Evolutionary conservation across 2,888 invertebrate genomes (phyloP).

Genomic region (Epinotia bilunana): DNA sequence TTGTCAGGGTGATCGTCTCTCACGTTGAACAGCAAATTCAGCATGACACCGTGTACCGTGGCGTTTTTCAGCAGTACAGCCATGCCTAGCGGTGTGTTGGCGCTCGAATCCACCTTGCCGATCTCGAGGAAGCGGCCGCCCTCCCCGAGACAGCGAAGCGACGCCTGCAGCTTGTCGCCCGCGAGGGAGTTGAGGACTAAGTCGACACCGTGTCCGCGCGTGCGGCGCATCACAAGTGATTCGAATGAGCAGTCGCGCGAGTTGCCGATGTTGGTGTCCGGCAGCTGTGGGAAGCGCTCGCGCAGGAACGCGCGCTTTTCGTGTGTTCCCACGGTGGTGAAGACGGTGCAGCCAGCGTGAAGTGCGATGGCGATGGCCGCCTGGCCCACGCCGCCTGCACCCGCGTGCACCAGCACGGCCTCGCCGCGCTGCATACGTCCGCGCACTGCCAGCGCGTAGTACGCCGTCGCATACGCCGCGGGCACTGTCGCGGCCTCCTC

Average conservation of each 20-base stretch:
- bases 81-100: slow-evolving; percentile 96
- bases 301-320: slow-evolving; percentile 95
- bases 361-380: slow-evolving; percentile 95
- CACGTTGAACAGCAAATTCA: slow-evolving; percentile 92
- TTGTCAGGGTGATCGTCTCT: slow-evolving; percentile 83
- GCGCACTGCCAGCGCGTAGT: no score
- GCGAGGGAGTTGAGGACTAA: slow-evolving; percentile 54
- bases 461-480: slow-evolving; percentile 86
- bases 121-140: slow-evolving; percentile 87
- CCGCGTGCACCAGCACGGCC: slow-evolving; percentile 91
- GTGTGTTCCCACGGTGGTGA: slow-evolving; percentile 94
- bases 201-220: no score
- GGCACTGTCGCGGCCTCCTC: slow-evolving; percentile 94
- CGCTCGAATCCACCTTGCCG: slow-evolving; percentile 93
- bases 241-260: slow-evolving; percentile 70
- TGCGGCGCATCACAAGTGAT: no score
- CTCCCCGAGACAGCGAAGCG: slow-evolving; percentile 97
- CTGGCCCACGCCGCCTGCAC: slow-evolving; percentile 95
- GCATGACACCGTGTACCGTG: slow-evolving; percentile 92
- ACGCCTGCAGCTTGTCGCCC: slow-evolving; percentile 97
- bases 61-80: slow-evolving; percentile 91
- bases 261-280: slow-evolving; percentile 93
- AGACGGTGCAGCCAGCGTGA: slow-evolving; percentile 91
- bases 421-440: slow-evolving; percentile 89
- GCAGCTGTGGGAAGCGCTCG: slow-evolving; percentile 90